These are phyloP conservation scores for Rousettus madagascariensis DNA, from an alignment of 2,797 vertebrate species.

Conservation along the genomic window DNA sequence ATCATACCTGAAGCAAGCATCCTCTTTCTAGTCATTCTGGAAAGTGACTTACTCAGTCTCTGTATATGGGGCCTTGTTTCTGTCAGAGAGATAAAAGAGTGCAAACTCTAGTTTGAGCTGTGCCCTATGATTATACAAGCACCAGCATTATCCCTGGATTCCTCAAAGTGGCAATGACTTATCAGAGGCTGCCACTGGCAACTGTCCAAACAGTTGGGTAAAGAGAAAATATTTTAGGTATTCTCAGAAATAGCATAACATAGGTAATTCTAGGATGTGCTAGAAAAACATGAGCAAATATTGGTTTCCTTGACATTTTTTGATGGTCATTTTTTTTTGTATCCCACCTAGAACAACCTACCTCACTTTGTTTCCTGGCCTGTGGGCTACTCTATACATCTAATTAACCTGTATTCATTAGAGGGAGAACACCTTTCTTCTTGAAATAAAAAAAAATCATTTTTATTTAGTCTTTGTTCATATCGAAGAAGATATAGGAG, in stretches of 20 bases:
- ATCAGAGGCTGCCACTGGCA: background rate
- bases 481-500: background rate
- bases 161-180: background rate
- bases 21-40: background rate
- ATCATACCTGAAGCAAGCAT: background rate
- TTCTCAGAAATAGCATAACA: constrained; percentile 27
- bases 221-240: background rate
- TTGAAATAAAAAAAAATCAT: constrained; percentile 21
- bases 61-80: background rate
- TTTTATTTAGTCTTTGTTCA: constrained; percentile 8
- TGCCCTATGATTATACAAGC: background rate
- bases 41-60: background rate
- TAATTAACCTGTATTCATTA: constrained; percentile 53
- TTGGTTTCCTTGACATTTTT: constrained; percentile 55
- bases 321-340: constrained; percentile 39
- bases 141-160: background rate
- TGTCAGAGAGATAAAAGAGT: accelerated
- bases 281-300: constrained; percentile 4
- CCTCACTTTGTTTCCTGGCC: constrained; percentile 45
- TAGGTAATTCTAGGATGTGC: background rate
- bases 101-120: background rate
- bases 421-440: background rate
- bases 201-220: background rate
- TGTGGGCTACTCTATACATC: constrained; percentile 66
- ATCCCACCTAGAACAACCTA: constrained; percentile 43